A percentile compares a stretch with the other conserved stretches of the same genome.
Evolutionary conservation across 2,797 vertebrate genomes (phyloP).

Genomic region (Serranus cabrilla): DNA sequence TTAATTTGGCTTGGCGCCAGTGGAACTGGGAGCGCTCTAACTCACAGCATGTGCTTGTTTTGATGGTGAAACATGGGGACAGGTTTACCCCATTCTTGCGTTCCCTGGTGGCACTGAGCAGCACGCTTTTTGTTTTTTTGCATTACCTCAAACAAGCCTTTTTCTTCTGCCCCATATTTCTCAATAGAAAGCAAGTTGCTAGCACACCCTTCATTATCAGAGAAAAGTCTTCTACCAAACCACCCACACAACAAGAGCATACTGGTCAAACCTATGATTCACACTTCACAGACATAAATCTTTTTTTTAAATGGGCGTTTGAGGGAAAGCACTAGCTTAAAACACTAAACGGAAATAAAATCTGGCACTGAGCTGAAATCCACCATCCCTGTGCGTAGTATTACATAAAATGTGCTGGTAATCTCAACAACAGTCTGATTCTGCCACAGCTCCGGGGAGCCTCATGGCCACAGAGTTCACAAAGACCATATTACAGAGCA

Average conservation of each 20-base stretch:
- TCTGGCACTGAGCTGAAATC: slow-evolving; percentile 54
- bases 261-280: slow-evolving; percentile 49
- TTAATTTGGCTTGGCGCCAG: slow-evolving; percentile 17
- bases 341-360: slow-evolving; percentile 62
- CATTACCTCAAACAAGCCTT: background rate
- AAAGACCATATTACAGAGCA: slow-evolving; percentile 56
- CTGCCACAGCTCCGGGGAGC: slow-evolving; percentile 30
- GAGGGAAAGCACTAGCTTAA: slow-evolving; percentile 50
- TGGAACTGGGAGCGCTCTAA: background rate
- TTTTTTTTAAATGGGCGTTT: slow-evolving; percentile 45
- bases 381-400: slow-evolving; percentile 38
- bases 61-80: slow-evolving; percentile 25
- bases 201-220: slow-evolving; percentile 31
- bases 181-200: slow-evolving; percentile 23
- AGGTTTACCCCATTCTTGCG: slow-evolving; percentile 13
- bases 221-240: slow-evolving; percentile 34
- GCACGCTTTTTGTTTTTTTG: slow-evolving; percentile 5
- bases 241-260: slow-evolving; percentile 31
- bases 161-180: slow-evolving; percentile 9
- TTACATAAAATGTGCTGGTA: slow-evolving; percentile 69
- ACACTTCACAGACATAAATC: slow-evolving; percentile 42
- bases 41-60: slow-evolving; percentile 16
- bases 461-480: slow-evolving; percentile 47
- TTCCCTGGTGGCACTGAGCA: slow-evolving; percentile 13
- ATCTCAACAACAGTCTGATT: slow-evolving; percentile 63